phyloP scores from a whole-genome alignment of 2,888 invertebrate species.

The Cheiracanthium punctorium region DNA sequence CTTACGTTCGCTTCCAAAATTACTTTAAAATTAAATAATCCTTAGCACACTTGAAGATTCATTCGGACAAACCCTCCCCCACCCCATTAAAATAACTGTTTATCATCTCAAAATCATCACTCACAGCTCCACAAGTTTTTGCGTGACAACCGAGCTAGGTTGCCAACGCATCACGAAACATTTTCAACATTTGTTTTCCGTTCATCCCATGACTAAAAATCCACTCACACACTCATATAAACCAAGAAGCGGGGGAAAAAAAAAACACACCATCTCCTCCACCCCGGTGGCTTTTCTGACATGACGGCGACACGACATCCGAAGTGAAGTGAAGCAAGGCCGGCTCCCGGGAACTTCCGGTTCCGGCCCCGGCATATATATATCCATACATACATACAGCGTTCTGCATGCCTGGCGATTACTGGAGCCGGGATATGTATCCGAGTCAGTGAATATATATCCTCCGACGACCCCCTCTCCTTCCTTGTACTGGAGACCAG shows the following conservation, averaged over 20 bases:
- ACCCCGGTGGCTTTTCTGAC: conserved; percentile 35
- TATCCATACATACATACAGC: too few species aligned
- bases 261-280: conserved; percentile 9
- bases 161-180: not conserved
- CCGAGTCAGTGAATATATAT: conserved; percentile 36
- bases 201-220: not conserved
- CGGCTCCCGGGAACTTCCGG: conserved; percentile 55
- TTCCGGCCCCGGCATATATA: conserved; percentile 56
- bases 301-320: conserved; percentile 66
- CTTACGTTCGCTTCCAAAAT: too few species aligned
- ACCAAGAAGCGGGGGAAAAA: not conserved
- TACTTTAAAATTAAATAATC: too few species aligned
- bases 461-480: not conserved
- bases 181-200: not conserved
- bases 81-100: too few species aligned
- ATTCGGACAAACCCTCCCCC: too few species aligned
- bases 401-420: conserved; percentile 68
- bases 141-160: not conserved
- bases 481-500: conserved; percentile 38
- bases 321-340: conserved; percentile 66
- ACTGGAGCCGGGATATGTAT: conserved; percentile 45
- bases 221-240: not conserved
- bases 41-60: too few species aligned
- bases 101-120: too few species aligned
- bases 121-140: too few species aligned